Evolutionary conservation across 1,140 invertebrate genomes (phyloP).

Genomic region (Drosophila teissieri): DNA sequence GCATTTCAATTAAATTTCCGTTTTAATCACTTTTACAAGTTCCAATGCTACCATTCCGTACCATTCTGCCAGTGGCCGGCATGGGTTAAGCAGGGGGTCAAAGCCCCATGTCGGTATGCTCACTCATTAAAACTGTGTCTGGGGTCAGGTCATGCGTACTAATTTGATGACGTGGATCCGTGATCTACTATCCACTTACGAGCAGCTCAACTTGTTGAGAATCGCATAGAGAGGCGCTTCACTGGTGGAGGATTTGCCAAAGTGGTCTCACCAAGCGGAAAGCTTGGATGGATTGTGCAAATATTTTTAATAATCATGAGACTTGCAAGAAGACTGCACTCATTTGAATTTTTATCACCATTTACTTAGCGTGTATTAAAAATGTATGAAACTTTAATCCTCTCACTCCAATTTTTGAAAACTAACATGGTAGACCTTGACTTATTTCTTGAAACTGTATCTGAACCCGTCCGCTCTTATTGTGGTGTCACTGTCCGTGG

Average conservation of each 20-base stretch:
- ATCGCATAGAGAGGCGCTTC: background rate
- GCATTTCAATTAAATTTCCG: slow-evolving; percentile 77
- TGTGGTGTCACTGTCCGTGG: slow-evolving; percentile 60
- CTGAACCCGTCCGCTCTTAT: slow-evolving; percentile 47
- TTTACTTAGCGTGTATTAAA: background rate
- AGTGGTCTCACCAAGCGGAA: background rate
- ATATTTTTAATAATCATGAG: background rate
- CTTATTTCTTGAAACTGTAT: slow-evolving; percentile 21
- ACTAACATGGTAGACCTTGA: background rate
- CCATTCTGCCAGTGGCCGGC: background rate
- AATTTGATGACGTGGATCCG: slow-evolving; percentile 45
- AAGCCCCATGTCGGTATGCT: background rate
- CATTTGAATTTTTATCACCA: background rate
- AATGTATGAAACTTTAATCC: background rate
- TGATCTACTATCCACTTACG: slow-evolving; percentile 4
- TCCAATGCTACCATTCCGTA: slow-evolving; percentile 5
- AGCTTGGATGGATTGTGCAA: background rate
- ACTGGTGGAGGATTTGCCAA: background rate
- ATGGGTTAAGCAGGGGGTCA: slow-evolving; percentile 28
- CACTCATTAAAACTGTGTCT: slow-evolving; percentile 47
- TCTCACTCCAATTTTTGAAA: background rate
- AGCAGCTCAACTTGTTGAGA: slow-evolving; percentile 11
- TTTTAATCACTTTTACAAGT: slow-evolving; percentile 77
- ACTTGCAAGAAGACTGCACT: background rate
- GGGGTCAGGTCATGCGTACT: slow-evolving; percentile 35